Evolutionary conservation across 2,113 vertebrate species (phyloP), one percentile per base, ranked within the genome.

Genomic region (Sylvilagus bachmani): DNA sequence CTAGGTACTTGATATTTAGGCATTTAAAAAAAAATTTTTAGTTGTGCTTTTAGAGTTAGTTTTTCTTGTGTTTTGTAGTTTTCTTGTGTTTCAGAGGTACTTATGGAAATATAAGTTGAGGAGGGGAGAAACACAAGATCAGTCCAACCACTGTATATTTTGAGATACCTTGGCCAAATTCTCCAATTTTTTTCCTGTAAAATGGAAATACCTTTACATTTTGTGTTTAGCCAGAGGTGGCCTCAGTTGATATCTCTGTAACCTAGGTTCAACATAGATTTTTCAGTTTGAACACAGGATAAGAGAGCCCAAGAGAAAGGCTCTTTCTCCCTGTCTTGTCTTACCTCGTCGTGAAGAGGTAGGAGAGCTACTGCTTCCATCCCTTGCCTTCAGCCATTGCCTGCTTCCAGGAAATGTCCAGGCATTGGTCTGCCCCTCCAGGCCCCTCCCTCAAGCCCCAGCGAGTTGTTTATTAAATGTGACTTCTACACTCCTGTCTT

Each of bases 141-240:
- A 62, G 2, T 74, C 81, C 10, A 66, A 31, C 64, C 53, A 55
- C 25, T 82, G 53, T 51, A 51, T 58, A 51, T 58, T 17, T 53
- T 95, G 38, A 81, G 51, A 64, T 61, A 77, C 9, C 1, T 55
- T 74, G 13, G 17, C 84, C 49, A 82, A 70, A 61, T 33, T 86
- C 31, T 61, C 13, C 86, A 67, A 67, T 38, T 21, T 44, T 22
- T 79, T 75, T 69, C 11, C 25, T 95, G 2, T 82, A 78, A 91
- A 89, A 64, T 66, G 31, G 17, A 86, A 86, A 79, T 19, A 13
- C 12, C 25, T 73, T 80, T 84, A 31, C 12, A 49, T 75, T 93
- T 89, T 71, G 51, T 73, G 33, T 55, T 89, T 89, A 80, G 25
- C 61, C 33, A 91, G 64, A 84, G 10, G 38, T 89, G 67, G 55